Conservation (phyloP, 2,888 invertebrate species). For the Caenorhabditis imperialis region DNA sequence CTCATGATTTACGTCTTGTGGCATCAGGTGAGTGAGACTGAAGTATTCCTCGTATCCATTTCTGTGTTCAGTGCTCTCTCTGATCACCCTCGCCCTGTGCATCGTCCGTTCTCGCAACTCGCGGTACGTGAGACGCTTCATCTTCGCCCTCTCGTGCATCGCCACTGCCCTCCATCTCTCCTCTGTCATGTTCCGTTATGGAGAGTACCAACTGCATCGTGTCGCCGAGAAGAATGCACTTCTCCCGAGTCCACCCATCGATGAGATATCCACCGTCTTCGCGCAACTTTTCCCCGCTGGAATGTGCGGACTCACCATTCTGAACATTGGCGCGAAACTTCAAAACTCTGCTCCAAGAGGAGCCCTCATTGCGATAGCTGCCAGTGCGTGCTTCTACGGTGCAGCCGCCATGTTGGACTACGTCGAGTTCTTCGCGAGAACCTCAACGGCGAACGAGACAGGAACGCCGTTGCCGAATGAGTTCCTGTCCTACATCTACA, state of each 20-base stretch:
- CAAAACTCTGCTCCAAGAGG: conserved; percentile 51
- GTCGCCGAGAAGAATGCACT: conserved; percentile 45
- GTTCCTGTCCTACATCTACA: conserved; percentile 47
- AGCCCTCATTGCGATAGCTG: conserved; percentile 37
- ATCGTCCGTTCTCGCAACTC: conserved; percentile 32
- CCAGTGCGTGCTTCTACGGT: conserved; percentile 35
- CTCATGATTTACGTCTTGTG: conserved; percentile 48
- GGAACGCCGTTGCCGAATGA: conserved; percentile 15
- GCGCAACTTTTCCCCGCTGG: conserved; percentile 46
- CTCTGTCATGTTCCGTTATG: conserved; percentile 45
- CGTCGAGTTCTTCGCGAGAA: conserved; percentile 46
- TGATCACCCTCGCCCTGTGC: conserved; percentile 34
- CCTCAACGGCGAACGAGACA: conserved; percentile 6
- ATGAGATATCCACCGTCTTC: conserved; percentile 37
- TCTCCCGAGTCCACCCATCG: conserved; percentile 29
- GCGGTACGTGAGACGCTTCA: conserved; percentile 30
- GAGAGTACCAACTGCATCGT: conserved; percentile 45
- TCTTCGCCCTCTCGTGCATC: conserved; percentile 49
- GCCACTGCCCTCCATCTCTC: conserved; percentile 48
- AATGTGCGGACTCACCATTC: conserved; percentile 47
- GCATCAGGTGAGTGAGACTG: conserved; percentile 37
- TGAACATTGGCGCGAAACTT: conserved; percentile 45
- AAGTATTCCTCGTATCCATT: background rate
- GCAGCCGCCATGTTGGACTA: conserved; percentile 45
- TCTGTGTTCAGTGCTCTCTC: conserved; percentile 30